Evolutionary conservation across 2,797 vertebrate species (phyloP).

Genomic region (Clarias pachynema): DNA sequence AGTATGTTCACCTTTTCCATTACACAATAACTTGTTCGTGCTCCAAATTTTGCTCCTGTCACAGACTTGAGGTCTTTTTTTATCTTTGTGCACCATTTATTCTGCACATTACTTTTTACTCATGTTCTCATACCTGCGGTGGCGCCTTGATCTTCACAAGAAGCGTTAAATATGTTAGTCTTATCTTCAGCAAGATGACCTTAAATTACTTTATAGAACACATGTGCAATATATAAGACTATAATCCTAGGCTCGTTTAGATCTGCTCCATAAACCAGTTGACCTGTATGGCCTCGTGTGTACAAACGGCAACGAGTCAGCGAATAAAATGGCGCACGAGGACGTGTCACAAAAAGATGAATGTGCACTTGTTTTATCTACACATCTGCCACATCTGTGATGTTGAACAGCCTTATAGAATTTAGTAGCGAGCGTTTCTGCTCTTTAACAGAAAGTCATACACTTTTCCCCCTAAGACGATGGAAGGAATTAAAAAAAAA

Average conservation of each 20-base stretch:
- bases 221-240: no score
- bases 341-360: slow-evolving; percentile 9
- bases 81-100: not conserved
- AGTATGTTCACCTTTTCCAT: not conserved
- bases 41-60: not conserved
- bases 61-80: not conserved
- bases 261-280: not conserved
- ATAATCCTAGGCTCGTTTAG: not conserved
- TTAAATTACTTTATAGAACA: not conserved
- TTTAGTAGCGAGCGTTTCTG: not conserved
- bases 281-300: not conserved
- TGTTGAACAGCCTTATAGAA: not conserved
- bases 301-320: not conserved
- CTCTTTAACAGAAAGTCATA: not conserved
- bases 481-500: not conserved
- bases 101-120: not conserved
- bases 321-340: not conserved
- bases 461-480: no score
- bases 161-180: not conserved
- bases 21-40: not conserved
- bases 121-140: not conserved
- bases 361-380: slow-evolving; percentile 18
- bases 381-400: slow-evolving; percentile 18
- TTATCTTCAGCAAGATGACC: not conserved
- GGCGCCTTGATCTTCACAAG: not conserved